phyloP scores from a whole-genome alignment of 2,888 invertebrate genomes.

The Microctonus aethiopoides region DNA sequence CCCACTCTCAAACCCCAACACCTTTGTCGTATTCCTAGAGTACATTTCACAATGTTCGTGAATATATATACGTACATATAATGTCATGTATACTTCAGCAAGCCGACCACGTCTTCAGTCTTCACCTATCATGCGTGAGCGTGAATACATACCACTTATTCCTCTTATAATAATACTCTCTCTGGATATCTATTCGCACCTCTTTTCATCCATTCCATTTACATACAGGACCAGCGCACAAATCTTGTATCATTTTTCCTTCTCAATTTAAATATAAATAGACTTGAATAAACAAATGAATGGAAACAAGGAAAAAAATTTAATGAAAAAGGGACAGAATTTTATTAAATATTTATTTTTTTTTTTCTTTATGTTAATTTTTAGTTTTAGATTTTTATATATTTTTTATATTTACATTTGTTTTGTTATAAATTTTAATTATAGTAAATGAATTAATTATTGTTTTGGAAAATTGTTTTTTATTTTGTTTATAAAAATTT shows the following conservation, averaged over 20 bases:
- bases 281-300: neutral
- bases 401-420: too few species aligned
- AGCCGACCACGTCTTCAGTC: constrained; percentile 21
- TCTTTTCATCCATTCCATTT: constrained; percentile 30
- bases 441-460: too few species aligned
- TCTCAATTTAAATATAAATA: constrained; percentile 28
- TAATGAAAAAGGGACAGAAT: neutral
- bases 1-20: constrained; percentile 28
- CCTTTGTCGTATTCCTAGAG: constrained; percentile 13
- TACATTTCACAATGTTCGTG: constrained; percentile 7
- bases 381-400: too few species aligned
- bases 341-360: too few species aligned
- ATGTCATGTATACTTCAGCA: constrained; percentile 12
- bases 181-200: constrained; percentile 33
- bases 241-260: constrained; percentile 36
- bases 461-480: too few species aligned
- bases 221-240: constrained; percentile 37
- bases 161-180: constrained; percentile 17
- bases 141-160: constrained; percentile 29
- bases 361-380: too few species aligned
- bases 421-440: too few species aligned
- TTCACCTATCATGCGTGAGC: constrained; percentile 39
- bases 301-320: neutral
- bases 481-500: too few species aligned
- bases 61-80: neutral